A percentile compares a stretch with the other conserved stretches of the same genome.
phyloP scores from a whole-genome alignment of 2,113 vertebrate species.

The Clarias macrocephalus region DNA sequence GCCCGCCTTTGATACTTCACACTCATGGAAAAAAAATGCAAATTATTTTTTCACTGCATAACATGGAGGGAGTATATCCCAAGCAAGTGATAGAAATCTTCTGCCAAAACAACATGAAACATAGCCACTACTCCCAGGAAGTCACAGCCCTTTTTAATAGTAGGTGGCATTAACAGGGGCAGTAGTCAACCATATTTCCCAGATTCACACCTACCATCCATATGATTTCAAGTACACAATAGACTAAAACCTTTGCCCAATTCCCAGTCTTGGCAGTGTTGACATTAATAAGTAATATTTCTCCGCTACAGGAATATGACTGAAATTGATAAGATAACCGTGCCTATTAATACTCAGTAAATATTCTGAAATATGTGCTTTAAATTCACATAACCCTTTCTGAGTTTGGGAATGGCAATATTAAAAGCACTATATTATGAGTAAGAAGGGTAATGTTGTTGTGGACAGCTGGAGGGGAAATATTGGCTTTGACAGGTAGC shows the following conservation, averaged over 20 bases:
- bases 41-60: conserved; percentile 60
- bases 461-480: conserved; percentile 56
- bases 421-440: conserved; percentile 51
- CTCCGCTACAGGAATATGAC: background rate
- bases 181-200: conserved; percentile 26
- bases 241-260: background rate
- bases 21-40: conserved; percentile 65
- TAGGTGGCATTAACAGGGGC: background rate
- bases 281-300: conserved; percentile 4
- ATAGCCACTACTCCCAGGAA: conserved; percentile 39
- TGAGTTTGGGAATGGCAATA: conserved; percentile 36
- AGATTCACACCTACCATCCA: conserved; percentile 3
- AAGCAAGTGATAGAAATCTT: conserved; percentile 57
- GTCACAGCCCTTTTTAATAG: conserved; percentile 1
- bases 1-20: conserved; percentile 78
- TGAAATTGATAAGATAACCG: background rate
- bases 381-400: background rate
- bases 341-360: conserved; percentile 13
- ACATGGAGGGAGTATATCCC: conserved; percentile 58
- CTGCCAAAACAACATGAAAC: conserved; percentile 55
- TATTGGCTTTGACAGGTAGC: conserved; percentile 62
- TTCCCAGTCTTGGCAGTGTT: background rate
- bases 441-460: conserved; percentile 47
- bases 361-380: background rate
- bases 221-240: conserved; percentile 3